Base-by-base conservation (phyloP, 2,888 invertebrate genomes). In the Drosophila neotestacea region DNA sequence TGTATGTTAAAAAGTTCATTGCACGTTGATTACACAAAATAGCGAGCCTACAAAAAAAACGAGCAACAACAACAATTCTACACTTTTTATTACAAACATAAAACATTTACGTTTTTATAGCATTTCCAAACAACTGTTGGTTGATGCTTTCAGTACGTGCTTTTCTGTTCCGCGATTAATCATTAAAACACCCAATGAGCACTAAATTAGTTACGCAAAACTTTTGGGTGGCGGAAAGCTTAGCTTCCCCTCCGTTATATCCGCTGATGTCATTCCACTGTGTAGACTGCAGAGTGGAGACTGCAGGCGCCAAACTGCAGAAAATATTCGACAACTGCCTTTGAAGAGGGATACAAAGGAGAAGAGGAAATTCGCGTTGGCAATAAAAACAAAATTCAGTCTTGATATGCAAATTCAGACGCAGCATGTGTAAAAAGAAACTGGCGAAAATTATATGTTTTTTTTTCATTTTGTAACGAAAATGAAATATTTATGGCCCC, bases 401-500 rank as follows among this genome's bases (percentile, higher is more conserved):
- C 72, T 72, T 59, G 46, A 77, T 66, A 77, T 76, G 77, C 69
- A 77, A 76, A 76, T 76, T 68, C 50, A 64, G 62, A 9, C 54
- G 59, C 65, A 27, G 44, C 47, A 34, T 28, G 34, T 52, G 13
- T 4, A 10, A 30, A 51, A 34, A 32, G 46, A 36, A 34, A 52
- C 55, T 70, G 51, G 83, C 81, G 67, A 62, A 70, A 62, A 51
- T 47, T 55, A 16, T 58, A 38, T 22, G 36, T 11, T 63, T 28
- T 44, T n/a, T 42, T 46, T 69, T 64, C 41, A 51, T 65, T 72
- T 65, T 64, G 44, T 65, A 68, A 78, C 60, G 69, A 79, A 81
- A 81, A 67, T 69, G 74, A 81, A 74, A 81, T 85, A 79, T 82
- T 82, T 82, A 85, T 82, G 85, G 77, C 79, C 82, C 68, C 70